Evolutionary conservation across 1,140 invertebrate species (phyloP).

Genomic region (Achatina immaculata): DNA sequence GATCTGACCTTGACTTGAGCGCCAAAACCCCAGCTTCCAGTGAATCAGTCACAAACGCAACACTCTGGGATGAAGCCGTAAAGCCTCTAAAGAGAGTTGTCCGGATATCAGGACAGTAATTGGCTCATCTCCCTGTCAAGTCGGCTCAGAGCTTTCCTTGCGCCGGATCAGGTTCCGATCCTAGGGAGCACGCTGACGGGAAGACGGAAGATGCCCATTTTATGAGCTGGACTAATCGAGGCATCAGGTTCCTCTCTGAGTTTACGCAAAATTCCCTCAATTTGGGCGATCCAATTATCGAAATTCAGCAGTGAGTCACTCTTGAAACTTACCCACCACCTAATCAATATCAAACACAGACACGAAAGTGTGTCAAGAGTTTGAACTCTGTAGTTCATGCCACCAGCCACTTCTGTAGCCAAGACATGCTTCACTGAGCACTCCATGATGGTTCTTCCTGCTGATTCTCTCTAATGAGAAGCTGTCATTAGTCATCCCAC

Average conservation of each 20-base stretch:
- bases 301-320: neutral
- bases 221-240: neutral
- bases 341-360: neutral
- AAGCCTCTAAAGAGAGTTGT: neutral
- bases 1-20: no score
- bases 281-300: conserved; percentile 16
- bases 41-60: no score
- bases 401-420: neutral
- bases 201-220: neutral
- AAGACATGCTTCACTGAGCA: neutral
- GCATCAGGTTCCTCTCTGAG: neutral
- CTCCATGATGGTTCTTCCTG: neutral
- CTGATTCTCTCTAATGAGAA: neutral
- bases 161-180: neutral
- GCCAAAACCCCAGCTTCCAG: no score
- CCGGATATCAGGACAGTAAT: neutral
- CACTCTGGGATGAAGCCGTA: no score
- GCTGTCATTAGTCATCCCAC: neutral
- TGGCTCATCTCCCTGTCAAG: neutral
- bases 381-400: neutral
- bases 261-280: neutral
- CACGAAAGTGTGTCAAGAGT: neutral
- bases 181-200: neutral
- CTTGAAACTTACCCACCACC: neutral
- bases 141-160: neutral